A percentile compares a stretch with the other conserved stretches of the same genome.
phyloP scores from a whole-genome alignment of 2,797 vertebrate genomes.

The Pseudocheirus occidentalis region DNA sequence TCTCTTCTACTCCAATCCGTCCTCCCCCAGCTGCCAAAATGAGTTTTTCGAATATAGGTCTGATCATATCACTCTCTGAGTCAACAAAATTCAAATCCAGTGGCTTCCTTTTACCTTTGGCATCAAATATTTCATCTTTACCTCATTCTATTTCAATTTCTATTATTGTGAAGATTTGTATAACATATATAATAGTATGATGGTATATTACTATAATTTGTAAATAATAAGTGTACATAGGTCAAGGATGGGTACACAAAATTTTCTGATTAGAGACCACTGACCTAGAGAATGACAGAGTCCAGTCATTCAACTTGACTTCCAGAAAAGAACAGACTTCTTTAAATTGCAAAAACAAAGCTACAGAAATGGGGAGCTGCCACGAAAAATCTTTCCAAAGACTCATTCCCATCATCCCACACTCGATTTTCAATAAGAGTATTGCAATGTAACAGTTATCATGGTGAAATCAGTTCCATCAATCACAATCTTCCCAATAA shows the following conservation, averaged over 20 bases:
- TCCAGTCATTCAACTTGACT: background rate
- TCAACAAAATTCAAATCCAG: background rate
- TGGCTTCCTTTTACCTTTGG: background rate
- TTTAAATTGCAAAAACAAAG: background rate
- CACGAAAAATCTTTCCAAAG: background rate
- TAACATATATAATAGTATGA: background rate
- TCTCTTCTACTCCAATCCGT: background rate
- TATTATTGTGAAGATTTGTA: background rate
- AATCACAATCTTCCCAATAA: background rate
- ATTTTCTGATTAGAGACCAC: background rate
- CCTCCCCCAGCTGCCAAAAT: background rate
- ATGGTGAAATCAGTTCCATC: background rate
- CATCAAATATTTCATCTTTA: background rate
- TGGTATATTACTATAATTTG: background rate
- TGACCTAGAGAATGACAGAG: background rate
- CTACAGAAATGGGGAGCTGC: background rate
- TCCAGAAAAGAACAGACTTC: background rate
- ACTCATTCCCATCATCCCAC: background rate
- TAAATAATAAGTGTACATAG: background rate
- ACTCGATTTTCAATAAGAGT: background rate
- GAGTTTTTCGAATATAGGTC: background rate
- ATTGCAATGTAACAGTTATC: background rate
- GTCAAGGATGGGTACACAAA: background rate
- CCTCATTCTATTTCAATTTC: background rate
- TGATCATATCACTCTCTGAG: background rate